Percentiles rank a stretch among this genome's conserved stretches.
These are phyloP conservation scores for Paedocypris micromegethes DNA, from an alignment of 2,797 vertebrate species.

Conservation along the genomic window DNA sequence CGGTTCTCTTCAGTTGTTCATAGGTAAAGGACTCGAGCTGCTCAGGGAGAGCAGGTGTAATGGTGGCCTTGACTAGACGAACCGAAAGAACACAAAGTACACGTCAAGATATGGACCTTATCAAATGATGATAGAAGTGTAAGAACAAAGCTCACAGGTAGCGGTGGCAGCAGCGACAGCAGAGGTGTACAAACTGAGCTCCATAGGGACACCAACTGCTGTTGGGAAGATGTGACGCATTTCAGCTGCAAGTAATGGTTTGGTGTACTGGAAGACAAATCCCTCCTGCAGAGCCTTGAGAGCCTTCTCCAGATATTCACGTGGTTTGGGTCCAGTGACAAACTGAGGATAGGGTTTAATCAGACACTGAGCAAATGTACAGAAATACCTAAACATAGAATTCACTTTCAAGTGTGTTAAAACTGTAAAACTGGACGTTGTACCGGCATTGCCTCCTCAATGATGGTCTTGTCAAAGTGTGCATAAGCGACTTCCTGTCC, in stretches of 20 bases:
- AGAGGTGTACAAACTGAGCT: slow-evolving; percentile 65
- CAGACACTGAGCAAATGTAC: not conserved
- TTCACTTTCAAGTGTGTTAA: no score
- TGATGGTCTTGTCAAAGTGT: slow-evolving; percentile 62
- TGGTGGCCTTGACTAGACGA: slow-evolving; percentile 59
- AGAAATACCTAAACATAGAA: no score
- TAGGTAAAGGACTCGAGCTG: slow-evolving; percentile 60
- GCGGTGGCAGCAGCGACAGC: slow-evolving; percentile 60
- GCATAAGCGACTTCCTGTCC: slow-evolving; percentile 73
- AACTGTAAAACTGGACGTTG: not conserved
- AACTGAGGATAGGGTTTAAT: slow-evolving; percentile 49
- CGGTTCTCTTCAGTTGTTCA: slow-evolving; percentile 61
- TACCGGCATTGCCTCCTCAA: slow-evolving; percentile 68
- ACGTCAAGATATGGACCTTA: not conserved
- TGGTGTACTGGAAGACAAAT: slow-evolving; percentile 51
- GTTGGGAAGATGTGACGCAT: slow-evolving; percentile 69
- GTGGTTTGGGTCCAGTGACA: slow-evolving; percentile 41
- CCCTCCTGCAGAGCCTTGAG: slow-evolving; percentile 59
- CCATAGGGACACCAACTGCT: slow-evolving; percentile 71
- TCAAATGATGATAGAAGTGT: not conserved
- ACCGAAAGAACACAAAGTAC: slow-evolving; percentile 22
- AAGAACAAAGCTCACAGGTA: slow-evolving; percentile 54
- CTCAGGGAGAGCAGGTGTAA: slow-evolving; percentile 64
- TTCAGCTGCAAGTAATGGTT: slow-evolving; percentile 67
- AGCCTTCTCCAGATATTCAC: slow-evolving; percentile 36